phyloP scores from a whole-genome alignment of 1,140 invertebrate genomes.

The Brachionus plicatilis region DNA sequence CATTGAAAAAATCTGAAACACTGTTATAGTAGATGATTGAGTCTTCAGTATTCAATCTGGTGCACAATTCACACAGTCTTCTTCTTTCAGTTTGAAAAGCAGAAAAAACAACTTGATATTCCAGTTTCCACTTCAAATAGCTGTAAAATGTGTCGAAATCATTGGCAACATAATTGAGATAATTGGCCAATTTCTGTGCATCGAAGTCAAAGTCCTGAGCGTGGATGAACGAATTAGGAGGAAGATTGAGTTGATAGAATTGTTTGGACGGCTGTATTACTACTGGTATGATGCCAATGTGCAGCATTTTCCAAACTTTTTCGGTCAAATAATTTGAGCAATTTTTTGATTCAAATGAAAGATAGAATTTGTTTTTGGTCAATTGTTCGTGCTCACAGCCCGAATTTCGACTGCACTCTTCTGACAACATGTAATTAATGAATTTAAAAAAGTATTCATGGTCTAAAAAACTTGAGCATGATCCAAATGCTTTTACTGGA shows the following conservation, averaged over 20 bases:
- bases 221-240: constrained; percentile 30
- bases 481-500: neutral
- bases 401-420: neutral
- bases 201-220: neutral
- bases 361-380: constrained; percentile 20
- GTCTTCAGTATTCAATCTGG: constrained; percentile 26
- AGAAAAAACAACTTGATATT: constrained; percentile 10
- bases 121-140: neutral
- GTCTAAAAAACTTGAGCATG: neutral
- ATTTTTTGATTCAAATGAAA: constrained; percentile 38
- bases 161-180: neutral
- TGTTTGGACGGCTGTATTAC: neutral
- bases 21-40: neutral
- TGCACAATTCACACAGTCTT: constrained; percentile 30
- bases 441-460: constrained; percentile 14
- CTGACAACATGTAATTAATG: neutral
- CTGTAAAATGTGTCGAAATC: neutral
- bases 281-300: neutral
- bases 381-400: neutral
- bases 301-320: constrained; percentile 32
- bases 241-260: constrained; percentile 11
- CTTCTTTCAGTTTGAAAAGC: neutral
- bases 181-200: neutral
- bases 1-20: constrained; percentile 2
- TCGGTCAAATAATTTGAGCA: constrained; percentile 36